A percentile compares a stretch with the other conserved stretches of the same genome.
Conservation (phyloP, 2,888 invertebrate species). For the Drosophila diplacantha region DNA sequence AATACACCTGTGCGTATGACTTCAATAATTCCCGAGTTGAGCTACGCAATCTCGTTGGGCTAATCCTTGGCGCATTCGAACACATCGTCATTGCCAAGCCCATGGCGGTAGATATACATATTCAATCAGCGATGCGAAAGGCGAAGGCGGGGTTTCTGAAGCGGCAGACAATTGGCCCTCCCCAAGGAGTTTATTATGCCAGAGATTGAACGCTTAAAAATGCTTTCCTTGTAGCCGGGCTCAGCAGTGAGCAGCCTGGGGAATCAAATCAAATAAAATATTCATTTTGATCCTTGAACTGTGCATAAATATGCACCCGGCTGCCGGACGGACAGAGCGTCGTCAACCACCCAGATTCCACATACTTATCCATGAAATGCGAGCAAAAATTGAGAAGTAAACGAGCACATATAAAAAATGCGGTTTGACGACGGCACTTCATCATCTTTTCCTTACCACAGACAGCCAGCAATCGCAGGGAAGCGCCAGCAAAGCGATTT, state of each 20-base stretch:
- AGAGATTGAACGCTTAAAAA: constrained; percentile 68
- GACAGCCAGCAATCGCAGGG: constrained; percentile 43
- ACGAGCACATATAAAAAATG: constrained; percentile 39
- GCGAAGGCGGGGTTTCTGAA: constrained; percentile 2
- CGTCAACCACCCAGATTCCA: constrained; percentile 30
- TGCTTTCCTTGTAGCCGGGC: constrained; percentile 69
- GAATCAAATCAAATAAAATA: constrained; percentile 76
- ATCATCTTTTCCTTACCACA: constrained; percentile 43
- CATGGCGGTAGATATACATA: constrained; percentile 19
- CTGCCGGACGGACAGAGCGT: constrained; percentile 39
- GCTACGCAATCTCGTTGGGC: neutral
- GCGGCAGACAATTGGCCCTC: constrained; percentile 64
- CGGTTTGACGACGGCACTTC: constrained; percentile 64
- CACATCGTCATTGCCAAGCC: constrained; percentile 17
- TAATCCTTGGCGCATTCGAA: constrained; percentile 36
- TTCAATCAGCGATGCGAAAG: constrained; percentile 26
- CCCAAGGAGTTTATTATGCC: constrained; percentile 68
- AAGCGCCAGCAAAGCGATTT: constrained; percentile 8
- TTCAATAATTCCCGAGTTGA: neutral
- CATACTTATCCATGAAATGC: constrained; percentile 25
- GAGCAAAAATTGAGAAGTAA: constrained; percentile 13
- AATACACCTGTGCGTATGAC: neutral
- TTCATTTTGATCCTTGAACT: constrained; percentile 77
- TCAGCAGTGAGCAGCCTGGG: constrained; percentile 40
- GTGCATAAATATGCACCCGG: constrained; percentile 71